phyloP scores from a whole-genome alignment of 2,797 vertebrate species.

The Triplophysa yarkandensis region DNA sequence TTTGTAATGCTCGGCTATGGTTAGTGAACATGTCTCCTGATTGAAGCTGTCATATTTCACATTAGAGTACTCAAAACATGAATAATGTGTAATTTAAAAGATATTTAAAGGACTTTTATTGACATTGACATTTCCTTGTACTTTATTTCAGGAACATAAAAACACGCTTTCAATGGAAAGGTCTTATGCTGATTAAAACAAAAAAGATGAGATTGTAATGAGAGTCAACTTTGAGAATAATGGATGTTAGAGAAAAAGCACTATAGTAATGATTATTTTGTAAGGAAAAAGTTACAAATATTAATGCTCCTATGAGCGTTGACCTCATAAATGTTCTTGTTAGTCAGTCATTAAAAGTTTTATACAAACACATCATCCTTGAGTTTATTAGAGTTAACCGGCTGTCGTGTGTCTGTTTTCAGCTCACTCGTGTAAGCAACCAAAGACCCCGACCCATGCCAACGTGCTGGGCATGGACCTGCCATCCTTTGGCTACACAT shows the following conservation, averaged over 20 bases:
- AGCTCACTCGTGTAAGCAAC: slow-evolving; percentile 97
- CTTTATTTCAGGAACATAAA: background rate
- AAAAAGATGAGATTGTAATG: background rate
- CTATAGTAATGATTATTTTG: no score
- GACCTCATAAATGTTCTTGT: no score
- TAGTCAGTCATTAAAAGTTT: no score
- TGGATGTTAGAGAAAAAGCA: no score
- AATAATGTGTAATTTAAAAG: no score
- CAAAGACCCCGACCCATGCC: slow-evolving; percentile 86
- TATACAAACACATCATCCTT: no score
- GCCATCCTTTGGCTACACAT: slow-evolving; percentile 90
- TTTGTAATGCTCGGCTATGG: slow-evolving; percentile 4
- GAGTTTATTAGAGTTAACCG: no score
- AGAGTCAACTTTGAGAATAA: background rate
- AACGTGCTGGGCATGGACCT: slow-evolving; percentile 93
- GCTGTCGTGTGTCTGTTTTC: slow-evolving; percentile 53
- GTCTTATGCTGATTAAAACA: background rate
- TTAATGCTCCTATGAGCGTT: no score
- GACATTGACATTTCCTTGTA: background rate
- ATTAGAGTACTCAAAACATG: no score
- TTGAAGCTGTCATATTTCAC: background rate
- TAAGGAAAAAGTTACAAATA: no score
- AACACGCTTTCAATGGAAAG: background rate
- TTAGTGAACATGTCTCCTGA: background rate
- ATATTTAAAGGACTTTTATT: background rate